These are phyloP conservation scores for Spinus olivaceus DNA, from an alignment of 2,797 vertebrate species.

Conservation along the genomic window DNA sequence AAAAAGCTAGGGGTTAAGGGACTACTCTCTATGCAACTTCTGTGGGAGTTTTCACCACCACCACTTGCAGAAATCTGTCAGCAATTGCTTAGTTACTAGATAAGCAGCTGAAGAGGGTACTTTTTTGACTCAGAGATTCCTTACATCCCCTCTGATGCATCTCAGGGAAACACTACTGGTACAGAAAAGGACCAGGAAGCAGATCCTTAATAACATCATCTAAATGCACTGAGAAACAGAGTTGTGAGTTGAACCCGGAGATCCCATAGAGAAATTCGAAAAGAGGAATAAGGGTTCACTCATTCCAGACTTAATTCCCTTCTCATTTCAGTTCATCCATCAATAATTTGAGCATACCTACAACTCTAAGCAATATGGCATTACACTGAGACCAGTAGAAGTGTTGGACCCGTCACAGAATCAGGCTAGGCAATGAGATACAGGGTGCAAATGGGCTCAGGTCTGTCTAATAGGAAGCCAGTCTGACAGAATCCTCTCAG, in stretches of 20 bases:
- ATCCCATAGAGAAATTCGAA: neutral
- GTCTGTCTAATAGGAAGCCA: neutral
- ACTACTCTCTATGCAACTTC: neutral
- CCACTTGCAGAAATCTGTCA: neutral
- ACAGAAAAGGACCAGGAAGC: neutral
- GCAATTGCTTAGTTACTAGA: neutral
- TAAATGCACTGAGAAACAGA: neutral
- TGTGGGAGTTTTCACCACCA: neutral
- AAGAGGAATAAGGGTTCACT: neutral
- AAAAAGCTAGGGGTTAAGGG: slow-evolving; percentile 39
- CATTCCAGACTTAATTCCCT: neutral
- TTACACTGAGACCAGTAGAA: neutral
- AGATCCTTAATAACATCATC: neutral
- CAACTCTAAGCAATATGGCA: neutral
- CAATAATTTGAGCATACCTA: neutral
- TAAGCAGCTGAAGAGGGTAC: neutral
- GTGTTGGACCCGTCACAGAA: neutral
- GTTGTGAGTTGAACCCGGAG: neutral
- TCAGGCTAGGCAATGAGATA: neutral
- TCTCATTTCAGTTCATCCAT: neutral
- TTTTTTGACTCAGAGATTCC: neutral
- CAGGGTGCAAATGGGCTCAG: neutral
- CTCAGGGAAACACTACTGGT: neutral
- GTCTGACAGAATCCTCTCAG: neutral
- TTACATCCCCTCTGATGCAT: neutral